Conservation (phyloP, 2,113 vertebrate species). For the Pterophyllum scalare region DNA sequence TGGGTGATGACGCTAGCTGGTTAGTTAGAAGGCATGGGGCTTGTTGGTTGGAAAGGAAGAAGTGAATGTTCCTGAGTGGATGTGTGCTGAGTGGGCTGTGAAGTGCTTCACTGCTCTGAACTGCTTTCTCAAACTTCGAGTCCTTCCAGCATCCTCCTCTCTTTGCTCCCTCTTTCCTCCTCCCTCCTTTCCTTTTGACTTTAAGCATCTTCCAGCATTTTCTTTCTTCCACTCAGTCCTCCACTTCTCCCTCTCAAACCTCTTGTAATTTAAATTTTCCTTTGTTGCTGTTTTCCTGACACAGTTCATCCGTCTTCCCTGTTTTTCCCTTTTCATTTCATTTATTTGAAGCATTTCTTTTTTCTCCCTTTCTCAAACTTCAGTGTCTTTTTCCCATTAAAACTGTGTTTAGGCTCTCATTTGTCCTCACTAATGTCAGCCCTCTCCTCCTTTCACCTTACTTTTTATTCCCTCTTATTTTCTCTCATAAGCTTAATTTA, state of each 20-base stretch:
- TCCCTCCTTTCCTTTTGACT: neutral
- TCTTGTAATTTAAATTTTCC: neutral
- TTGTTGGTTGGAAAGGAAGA: neutral
- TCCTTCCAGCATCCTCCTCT: neutral
- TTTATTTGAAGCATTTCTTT: neutral
- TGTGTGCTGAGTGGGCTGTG: neutral
- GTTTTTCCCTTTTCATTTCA: neutral
- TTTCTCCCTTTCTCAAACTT: neutral
- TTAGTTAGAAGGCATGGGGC: neutral
- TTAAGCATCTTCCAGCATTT: neutral
- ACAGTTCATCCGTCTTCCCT: neutral
- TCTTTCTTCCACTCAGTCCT: neutral
- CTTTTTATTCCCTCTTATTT: neutral
- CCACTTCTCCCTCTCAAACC: neutral
- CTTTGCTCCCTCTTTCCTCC: neutral
- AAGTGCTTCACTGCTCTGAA: neutral
- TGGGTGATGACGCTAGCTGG: neutral
- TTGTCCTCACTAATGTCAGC: constrained; percentile 4
- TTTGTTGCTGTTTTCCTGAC: neutral
- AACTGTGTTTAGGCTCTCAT: neutral
- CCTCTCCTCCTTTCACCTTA: neutral
- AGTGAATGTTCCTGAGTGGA: no score
- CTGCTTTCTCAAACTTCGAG: neutral
- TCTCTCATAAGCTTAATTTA: neutral
- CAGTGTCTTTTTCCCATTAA: neutral